Conservation (phyloP, 1,140 invertebrate genomes). For the Ooceraea biroi region DNA sequence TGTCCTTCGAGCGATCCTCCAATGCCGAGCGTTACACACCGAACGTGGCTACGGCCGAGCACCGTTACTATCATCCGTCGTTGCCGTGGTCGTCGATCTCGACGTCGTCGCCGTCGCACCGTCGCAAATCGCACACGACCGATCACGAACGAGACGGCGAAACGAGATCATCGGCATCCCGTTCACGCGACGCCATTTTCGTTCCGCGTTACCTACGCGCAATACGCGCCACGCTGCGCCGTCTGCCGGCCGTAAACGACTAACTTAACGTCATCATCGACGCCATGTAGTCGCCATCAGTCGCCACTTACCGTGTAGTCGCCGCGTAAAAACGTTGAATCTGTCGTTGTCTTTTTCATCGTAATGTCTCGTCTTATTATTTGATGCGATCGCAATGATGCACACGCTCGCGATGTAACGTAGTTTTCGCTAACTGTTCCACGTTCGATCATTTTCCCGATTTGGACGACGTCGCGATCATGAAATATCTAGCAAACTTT, state of each 20-base stretch:
- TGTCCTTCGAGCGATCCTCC: slow-evolving; percentile 5
- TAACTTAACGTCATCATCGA: neutral
- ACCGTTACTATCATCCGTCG: neutral
- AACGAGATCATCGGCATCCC: slow-evolving; percentile 75
- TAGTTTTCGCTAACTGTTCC: too few species aligned
- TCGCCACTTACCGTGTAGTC: too few species aligned
- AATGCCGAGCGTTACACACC: neutral
- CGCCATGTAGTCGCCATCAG: too few species aligned
- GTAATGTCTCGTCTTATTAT: too few species aligned
- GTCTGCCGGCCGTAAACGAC: neutral
- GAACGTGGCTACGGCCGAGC: neutral
- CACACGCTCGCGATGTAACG: too few species aligned
- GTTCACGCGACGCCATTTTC: slow-evolving; percentile 81
- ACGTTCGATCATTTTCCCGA: too few species aligned
- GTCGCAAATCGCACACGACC: slow-evolving; percentile 8
- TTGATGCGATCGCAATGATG: too few species aligned
- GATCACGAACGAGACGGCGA: slow-evolving; percentile 59
- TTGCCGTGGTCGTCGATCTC: neutral
- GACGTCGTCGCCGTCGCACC: neutral
- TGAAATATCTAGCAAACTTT: too few species aligned
- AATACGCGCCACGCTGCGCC: slow-evolving; percentile 42
- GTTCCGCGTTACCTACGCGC: slow-evolving; percentile 64
- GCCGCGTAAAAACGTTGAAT: too few species aligned
- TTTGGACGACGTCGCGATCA: too few species aligned
- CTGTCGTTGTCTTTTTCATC: too few species aligned